Conservation (phyloP, 2,888 invertebrate genomes). For the Bedellia somnulentella region DNA sequence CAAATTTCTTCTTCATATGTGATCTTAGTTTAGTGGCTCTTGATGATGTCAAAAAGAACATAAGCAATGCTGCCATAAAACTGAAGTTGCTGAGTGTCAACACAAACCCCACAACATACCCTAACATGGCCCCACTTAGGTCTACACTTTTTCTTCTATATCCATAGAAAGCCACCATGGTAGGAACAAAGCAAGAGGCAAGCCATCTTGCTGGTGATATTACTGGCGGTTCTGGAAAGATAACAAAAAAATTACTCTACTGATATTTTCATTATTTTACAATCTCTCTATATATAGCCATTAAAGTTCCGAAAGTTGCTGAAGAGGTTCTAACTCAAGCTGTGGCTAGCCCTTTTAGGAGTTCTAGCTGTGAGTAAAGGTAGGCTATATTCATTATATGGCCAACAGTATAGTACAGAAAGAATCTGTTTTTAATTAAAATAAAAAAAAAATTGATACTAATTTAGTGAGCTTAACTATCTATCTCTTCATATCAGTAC, state of each 20-base stretch:
- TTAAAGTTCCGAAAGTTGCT: neutral
- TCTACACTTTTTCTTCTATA: slow-evolving; percentile 69
- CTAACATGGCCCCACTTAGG: slow-evolving; percentile 71
- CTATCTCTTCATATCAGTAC: too few relatives aligned
- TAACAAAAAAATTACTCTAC: slow-evolving; percentile 3
- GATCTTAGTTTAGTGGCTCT: slow-evolving; percentile 78
- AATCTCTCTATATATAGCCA: neutral
- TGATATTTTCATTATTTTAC: neutral
- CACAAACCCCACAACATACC: slow-evolving; percentile 72
- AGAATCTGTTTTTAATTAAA: too few relatives aligned
- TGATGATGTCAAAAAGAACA: slow-evolving; percentile 80
- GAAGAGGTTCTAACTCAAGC: neutral
- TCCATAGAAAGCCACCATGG: slow-evolving; percentile 68
- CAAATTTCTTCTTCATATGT: slow-evolving; percentile 67
- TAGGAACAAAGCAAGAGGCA: slow-evolving; percentile 64
- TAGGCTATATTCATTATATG: too few relatives aligned
- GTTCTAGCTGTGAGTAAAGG: too few relatives aligned
- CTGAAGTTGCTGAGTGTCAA: slow-evolving; percentile 77
- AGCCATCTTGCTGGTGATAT: slow-evolving; percentile 70
- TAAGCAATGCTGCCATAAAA: slow-evolving; percentile 70
- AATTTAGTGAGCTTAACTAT: neutral
- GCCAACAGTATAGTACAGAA: too few relatives aligned
- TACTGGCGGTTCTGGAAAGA: slow-evolving; percentile 54
- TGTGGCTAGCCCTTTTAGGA: neutral
- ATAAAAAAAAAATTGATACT: neutral